phyloP scores from a whole-genome alignment of 2,888 invertebrate genomes.

The Macrosiphum euphorbiae region DNA sequence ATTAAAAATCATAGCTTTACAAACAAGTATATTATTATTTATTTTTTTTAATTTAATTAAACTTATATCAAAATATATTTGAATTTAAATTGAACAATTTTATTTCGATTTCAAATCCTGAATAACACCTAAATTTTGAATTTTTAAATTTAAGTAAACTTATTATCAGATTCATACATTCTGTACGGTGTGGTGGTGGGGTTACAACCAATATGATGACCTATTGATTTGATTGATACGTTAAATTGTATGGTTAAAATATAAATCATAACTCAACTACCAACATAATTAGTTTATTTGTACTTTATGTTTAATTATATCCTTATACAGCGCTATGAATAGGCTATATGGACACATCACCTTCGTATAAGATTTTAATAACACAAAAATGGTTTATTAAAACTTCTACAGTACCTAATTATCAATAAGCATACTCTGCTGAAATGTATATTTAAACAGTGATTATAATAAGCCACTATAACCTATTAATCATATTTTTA shows the following conservation, averaged over 20 bases:
- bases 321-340: neutral
- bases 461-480: neutral
- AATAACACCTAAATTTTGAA: neutral
- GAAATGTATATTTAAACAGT: neutral
- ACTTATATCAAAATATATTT: neutral
- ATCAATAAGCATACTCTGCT: neutral
- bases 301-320: neutral
- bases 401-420: neutral
- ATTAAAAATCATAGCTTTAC: neutral
- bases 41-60: neutral
- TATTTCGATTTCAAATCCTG: neutral
- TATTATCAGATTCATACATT: neutral
- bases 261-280: neutral
- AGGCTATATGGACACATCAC: neutral
- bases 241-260: neutral
- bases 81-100: neutral
- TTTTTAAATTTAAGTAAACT: neutral
- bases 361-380: neutral
- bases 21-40: neutral
- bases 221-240: neutral
- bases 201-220: neutral
- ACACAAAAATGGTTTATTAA: neutral
- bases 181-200: neutral
- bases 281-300: neutral
- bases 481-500: neutral